Evolutionary conservation across 1,140 invertebrate genomes (phyloP).

Genomic region (Scaptomyza pallida): DNA sequence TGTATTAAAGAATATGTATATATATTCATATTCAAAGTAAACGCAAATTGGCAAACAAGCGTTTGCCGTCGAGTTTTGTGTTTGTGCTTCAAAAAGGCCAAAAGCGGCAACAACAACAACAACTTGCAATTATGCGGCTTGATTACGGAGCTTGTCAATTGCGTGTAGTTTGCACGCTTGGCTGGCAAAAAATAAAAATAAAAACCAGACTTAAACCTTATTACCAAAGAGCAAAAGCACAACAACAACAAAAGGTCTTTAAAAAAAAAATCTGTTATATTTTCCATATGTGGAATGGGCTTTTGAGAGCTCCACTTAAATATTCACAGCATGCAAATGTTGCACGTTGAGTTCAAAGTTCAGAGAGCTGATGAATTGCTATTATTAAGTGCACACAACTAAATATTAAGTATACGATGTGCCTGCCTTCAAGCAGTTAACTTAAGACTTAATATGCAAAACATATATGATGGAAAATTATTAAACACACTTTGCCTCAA

Average conservation of each 20-base stretch:
- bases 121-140: conserved; percentile 56
- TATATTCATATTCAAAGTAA: conserved; percentile 68
- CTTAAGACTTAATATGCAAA: background rate
- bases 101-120: conserved; percentile 26
- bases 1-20: conserved; percentile 63
- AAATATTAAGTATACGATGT: conserved; percentile 11
- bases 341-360: conserved; percentile 10
- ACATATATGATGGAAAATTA: background rate
- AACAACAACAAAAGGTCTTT: conserved; percentile 6
- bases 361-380: background rate
- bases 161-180: conserved; percentile 51
- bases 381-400: conserved; percentile 21
- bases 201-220: conserved; percentile 22
- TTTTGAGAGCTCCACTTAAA: conserved; percentile 16
- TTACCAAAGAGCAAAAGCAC: conserved; percentile 38
- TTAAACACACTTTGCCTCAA: background rate
- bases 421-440: background rate
- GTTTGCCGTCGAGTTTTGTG: background rate
- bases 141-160: conserved; percentile 50
- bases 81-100: conserved; percentile 13
- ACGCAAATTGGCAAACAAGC: conserved; percentile 74
- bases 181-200: conserved; percentile 26
- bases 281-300: conserved; percentile 20
- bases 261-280: conserved; percentile 8
- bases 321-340: conserved; percentile 59